phyloP scores from a whole-genome alignment of 2,797 vertebrate species.

The Betta splendens region DNA sequence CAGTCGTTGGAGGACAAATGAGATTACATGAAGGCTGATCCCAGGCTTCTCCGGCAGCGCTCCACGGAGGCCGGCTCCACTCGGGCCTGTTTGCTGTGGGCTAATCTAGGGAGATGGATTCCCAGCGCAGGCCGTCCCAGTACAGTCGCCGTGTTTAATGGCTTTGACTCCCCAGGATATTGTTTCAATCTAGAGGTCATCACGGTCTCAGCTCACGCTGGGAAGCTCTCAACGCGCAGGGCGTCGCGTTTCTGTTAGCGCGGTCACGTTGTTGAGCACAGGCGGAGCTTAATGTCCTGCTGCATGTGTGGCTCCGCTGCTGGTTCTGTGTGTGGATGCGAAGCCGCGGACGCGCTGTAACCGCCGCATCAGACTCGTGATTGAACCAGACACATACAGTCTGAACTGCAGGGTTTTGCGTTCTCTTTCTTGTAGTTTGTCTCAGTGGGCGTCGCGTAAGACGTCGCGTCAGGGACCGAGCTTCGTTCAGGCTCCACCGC shows the following conservation, averaged over 20 bases:
- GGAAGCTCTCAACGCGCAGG: slow-evolving; percentile 44
- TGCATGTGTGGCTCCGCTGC: too few species aligned
- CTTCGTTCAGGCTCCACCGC: too few species aligned
- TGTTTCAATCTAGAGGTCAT: slow-evolving; percentile 75
- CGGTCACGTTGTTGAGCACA: neutral
- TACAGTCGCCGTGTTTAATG: slow-evolving; percentile 63
- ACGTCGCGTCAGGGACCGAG: too few species aligned
- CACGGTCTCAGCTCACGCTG: slow-evolving; percentile 44
- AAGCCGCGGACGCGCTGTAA: too few species aligned
- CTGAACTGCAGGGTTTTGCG: too few species aligned
- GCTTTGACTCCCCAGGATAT: slow-evolving; percentile 67
- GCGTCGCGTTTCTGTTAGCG: slow-evolving; percentile 22
- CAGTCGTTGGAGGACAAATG: slow-evolving; percentile 42
- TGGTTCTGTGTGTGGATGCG: too few species aligned
- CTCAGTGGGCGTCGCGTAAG: too few species aligned
- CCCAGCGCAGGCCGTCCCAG: slow-evolving; percentile 37
- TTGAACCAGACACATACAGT: too few species aligned
- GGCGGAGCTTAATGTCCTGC: neutral
- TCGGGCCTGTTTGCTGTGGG: slow-evolving; percentile 48
- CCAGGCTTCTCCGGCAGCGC: slow-evolving; percentile 38
- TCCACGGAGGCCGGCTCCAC: slow-evolving; percentile 28
- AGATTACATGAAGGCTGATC: slow-evolving; percentile 52
- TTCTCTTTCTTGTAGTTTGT: too few species aligned
- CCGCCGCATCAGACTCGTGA: too few species aligned
- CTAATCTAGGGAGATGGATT: slow-evolving; percentile 68